These are phyloP conservation scores for Dolichotis patagonum DNA, from an alignment of 2,113 vertebrate genomes.

Conservation along the genomic window DNA sequence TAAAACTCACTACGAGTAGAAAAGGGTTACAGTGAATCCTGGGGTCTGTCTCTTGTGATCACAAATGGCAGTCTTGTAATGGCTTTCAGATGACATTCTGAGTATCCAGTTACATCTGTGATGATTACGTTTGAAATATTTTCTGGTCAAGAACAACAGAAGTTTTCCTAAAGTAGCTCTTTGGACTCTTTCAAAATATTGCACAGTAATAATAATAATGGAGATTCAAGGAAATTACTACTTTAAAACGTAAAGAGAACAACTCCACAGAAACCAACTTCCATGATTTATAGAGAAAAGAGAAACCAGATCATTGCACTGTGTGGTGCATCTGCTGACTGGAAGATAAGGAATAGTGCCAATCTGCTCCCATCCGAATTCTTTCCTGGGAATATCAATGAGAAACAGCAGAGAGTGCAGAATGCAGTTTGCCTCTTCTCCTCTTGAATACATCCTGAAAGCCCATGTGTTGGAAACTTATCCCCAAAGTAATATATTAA, in stretches of 20 bases:
- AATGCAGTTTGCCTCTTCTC: neutral
- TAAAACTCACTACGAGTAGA: neutral
- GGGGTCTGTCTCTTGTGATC: neutral
- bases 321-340: neutral
- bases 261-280: conserved; percentile 8
- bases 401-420: neutral
- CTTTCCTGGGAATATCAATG: neutral
- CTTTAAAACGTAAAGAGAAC: conserved; percentile 18
- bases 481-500: neutral
- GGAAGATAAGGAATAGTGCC: neutral
- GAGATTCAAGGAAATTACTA: neutral
- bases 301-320: neutral
- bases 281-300: neutral
- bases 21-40: neutral
- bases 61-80: conserved; percentile 10
- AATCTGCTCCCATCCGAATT: neutral
- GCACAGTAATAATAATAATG: conserved; percentile 23
- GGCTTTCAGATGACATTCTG: conserved; percentile 27
- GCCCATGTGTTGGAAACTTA: neutral
- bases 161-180: conserved; percentile 57
- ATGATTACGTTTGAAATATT: conserved; percentile 49
- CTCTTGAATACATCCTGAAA: neutral
- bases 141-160: conserved; percentile 53
- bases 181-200: conserved; percentile 58
- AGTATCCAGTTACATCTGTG: neutral